Conservation (phyloP, 1,140 invertebrate genomes). For the Aphelenchoides fujianensis region DNA sequence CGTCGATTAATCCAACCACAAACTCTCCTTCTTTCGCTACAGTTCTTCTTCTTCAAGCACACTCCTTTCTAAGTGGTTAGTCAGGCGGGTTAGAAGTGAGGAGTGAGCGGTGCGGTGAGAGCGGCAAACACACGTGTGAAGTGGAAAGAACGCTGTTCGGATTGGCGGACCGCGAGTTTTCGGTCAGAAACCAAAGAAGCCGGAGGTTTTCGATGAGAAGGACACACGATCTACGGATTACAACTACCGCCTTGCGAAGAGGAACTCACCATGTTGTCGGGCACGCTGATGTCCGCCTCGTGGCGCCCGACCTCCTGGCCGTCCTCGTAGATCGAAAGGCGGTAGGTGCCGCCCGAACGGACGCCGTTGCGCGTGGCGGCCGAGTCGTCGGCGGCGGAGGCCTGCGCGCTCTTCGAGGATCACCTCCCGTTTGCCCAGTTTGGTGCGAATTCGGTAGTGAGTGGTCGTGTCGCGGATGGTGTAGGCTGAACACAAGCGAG, state of each 20-base stretch:
- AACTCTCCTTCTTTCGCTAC: too few relatives aligned
- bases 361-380: slow-evolving; percentile 16
- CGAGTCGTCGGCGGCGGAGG: slow-evolving; percentile 24
- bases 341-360: slow-evolving; percentile 39
- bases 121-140: too few relatives aligned
- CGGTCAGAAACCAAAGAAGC: not conserved
- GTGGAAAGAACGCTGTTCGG: not conserved
- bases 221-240: slow-evolving; percentile 3
- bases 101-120: too few relatives aligned
- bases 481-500: slow-evolving; percentile 27
- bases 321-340: slow-evolving; percentile 47
- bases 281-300: slow-evolving; percentile 45
- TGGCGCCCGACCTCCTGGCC: slow-evolving; percentile 48
- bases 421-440: slow-evolving; percentile 40
- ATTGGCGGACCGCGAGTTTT: not conserved
- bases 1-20: too few relatives aligned
- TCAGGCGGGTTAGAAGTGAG: too few relatives aligned
- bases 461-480: slow-evolving; percentile 48
- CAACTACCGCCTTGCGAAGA: not conserved
- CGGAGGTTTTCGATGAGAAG: not conserved
- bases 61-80: not conserved
- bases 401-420: slow-evolving; percentile 40
- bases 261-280: slow-evolving; percentile 48
- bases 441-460: slow-evolving; percentile 44
- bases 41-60: too few relatives aligned